phyloP scores from a whole-genome alignment of 2,888 invertebrate genomes.

The Sphaerophoria taeniata region DNA sequence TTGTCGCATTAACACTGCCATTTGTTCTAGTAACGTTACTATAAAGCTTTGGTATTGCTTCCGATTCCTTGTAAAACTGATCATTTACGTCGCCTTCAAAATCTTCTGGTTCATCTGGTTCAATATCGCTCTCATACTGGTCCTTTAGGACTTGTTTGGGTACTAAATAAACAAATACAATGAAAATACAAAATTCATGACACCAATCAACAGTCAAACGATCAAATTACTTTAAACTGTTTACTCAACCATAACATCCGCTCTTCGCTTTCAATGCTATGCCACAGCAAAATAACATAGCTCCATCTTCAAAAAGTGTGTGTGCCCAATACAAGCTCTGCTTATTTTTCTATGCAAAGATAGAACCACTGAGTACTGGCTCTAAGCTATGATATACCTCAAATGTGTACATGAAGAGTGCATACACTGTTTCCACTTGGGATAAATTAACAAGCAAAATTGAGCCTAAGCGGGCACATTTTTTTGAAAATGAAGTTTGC shows the following conservation, averaged over 20 bases:
- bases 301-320: background rate
- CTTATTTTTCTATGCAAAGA: background rate
- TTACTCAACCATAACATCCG: conserved; percentile 55
- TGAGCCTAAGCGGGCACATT: conserved; percentile 53
- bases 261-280: background rate
- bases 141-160: conserved; percentile 93
- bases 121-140: conserved; percentile 90
- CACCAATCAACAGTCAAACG: conserved; percentile 66
- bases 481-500: conserved; percentile 13
- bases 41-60: conserved; percentile 84
- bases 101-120: conserved; percentile 89
- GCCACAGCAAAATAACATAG: background rate
- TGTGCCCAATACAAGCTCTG: too few species aligned
- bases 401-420: too few species aligned
- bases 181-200: conserved; percentile 68
- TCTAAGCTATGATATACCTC: background rate
- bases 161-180: conserved; percentile 84
- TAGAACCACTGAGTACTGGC: background rate
- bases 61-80: conserved; percentile 84
- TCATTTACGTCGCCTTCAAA: conserved; percentile 84
- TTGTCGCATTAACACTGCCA: conserved; percentile 71
- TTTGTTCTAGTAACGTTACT: conserved; percentile 79
- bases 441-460: conserved; percentile 58
- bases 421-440: conserved; percentile 20
- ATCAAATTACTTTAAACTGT: conserved; percentile 68